Evolutionary conservation across 2,113 vertebrate species (phyloP), one percentile per base, ranked within the genome.

Genomic region (Trachemys scripta): DNA sequence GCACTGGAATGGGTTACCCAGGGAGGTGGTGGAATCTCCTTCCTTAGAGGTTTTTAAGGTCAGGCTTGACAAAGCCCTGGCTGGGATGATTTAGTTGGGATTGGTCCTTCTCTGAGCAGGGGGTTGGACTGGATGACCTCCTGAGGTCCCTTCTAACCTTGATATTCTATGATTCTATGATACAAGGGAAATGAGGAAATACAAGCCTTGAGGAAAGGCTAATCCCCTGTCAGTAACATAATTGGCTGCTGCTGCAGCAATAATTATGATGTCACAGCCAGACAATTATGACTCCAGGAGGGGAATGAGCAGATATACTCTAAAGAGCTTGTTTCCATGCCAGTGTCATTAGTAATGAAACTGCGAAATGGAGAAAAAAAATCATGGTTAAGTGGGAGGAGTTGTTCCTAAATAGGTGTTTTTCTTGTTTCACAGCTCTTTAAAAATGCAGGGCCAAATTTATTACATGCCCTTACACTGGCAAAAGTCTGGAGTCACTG

Each of bases 231-330:
- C 31, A 50, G 31, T 16, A 62, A 65, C 7, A 4, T 59, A 47
- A 3, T 47, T 25, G 59, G 76, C 11, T 59, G 82, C 51, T 1
- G 0, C 1, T 57, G 25, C 47, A 27, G 51, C 2, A 1, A 0
- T 42, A 22, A 47, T 22, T 42, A 2, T 0, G 81, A 3, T 16
- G 75, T 53, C 84, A 57, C 56, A n/a, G 2, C 9, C 72, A 6
- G 29, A 53, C n/a, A n/a, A 2, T 1, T 2, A 11, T 12, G 8
- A 5, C n/a, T 10, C 51, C n/a, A 4, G 22, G 24, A 3, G 17
- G 42, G 25, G 31, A 84, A 24, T 9, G 5, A 42, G 47, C 62
- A 51, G 38, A 6, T 31, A 57, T 75, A 51, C n/a, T 84, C 80
- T 17, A 27, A 79, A 16, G 35, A 81, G 22, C 35, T 49, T 35